Evolutionary conservation across 2,797 vertebrate species (phyloP).

Genomic region (Emys orbicularis): DNA sequence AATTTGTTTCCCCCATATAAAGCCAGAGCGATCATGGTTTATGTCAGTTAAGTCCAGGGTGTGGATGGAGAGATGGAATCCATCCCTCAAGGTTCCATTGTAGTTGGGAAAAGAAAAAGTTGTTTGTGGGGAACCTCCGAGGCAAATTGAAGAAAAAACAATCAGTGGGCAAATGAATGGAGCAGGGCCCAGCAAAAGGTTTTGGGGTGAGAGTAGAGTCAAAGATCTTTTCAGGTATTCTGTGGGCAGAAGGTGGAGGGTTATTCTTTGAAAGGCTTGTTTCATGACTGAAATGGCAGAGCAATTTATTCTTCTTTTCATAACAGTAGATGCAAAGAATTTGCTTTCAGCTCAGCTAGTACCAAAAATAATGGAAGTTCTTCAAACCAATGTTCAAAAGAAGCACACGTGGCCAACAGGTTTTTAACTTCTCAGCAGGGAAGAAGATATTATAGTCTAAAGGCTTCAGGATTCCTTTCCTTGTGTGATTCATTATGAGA

Average conservation of each 20-base stretch:
- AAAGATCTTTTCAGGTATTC: neutral
- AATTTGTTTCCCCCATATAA: neutral
- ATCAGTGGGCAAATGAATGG: neutral
- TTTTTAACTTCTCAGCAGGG: conserved; percentile 71
- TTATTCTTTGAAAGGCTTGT: conserved; percentile 21
- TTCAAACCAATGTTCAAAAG: conserved; percentile 68
- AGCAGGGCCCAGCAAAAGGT: neutral
- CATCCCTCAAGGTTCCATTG: neutral
- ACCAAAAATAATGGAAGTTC: conserved; percentile 66
- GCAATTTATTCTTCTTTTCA: neutral
- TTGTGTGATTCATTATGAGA: conserved; percentile 56
- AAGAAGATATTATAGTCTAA: conserved; percentile 51
- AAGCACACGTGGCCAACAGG: conserved; percentile 49
- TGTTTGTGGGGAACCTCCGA: neutral
- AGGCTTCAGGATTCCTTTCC: conserved; percentile 48
- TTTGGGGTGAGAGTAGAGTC: neutral
- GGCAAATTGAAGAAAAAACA: neutral
- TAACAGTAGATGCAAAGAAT: conserved; percentile 45
- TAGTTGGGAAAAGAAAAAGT: neutral
- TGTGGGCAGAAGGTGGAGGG: neutral
- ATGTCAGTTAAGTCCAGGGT: neutral
- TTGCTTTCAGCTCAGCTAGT: conserved; percentile 51
- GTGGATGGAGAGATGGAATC: neutral
- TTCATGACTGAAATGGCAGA: neutral
- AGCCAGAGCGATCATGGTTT: neutral